Percentiles rank a stretch among this genome's conserved stretches.
These are phyloP conservation scores for Amazona vittata DNA, from an alignment of 2,113 vertebrate genomes.

Conservation along the genomic window DNA sequence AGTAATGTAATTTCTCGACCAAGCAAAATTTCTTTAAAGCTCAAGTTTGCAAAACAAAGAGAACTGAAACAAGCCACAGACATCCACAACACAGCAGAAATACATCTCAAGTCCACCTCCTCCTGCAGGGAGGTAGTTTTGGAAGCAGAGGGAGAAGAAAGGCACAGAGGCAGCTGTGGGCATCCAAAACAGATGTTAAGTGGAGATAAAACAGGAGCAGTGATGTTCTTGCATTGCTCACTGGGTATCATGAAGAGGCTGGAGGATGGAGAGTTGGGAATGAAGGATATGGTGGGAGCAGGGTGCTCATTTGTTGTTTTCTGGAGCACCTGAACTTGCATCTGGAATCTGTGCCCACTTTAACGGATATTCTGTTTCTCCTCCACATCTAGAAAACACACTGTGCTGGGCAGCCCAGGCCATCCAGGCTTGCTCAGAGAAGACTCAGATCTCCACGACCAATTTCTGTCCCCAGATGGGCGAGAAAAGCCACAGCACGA, in stretches of 20 bases:
- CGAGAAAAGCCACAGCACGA: accelerated
- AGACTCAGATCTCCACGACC: background rate
- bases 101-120: background rate
- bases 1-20: background rate
- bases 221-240: background rate
- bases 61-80: background rate
- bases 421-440: background rate
- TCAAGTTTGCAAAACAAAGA: background rate
- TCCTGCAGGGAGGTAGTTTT: background rate
- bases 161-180: background rate
- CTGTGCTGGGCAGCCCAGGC: background rate
- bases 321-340: background rate
- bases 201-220: background rate
- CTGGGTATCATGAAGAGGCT: background rate
- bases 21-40: background rate
- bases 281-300: background rate
- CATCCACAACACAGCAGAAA: accelerated
- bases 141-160: background rate
- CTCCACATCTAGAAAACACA: accelerated
- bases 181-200: background rate
- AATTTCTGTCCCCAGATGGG: background rate
- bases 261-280: background rate
- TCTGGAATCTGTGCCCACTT: background rate
- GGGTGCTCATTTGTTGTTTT: background rate
- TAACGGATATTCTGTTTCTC: background rate